Conservation (phyloP, 1,140 invertebrate species). For the Hydropsyche tenuis region DNA sequence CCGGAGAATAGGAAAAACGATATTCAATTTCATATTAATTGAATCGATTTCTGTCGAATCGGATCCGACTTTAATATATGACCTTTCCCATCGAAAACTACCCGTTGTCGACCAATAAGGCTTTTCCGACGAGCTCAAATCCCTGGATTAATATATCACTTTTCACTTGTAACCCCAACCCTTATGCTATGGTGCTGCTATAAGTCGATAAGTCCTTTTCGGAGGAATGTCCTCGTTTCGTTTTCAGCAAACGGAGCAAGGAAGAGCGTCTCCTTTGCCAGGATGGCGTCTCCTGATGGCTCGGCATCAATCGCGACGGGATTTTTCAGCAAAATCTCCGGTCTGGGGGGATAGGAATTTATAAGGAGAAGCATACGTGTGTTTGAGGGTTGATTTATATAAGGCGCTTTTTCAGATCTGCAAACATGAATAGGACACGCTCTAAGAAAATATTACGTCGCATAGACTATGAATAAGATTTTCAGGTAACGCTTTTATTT, state of each 20-base stretch:
- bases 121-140: slow-evolving; percentile 19
- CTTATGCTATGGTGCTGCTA: no score
- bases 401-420: neutral
- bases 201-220: slow-evolving; percentile 31
- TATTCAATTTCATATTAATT: no score
- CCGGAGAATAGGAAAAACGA: no score
- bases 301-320: slow-evolving; percentile 2
- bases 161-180: slow-evolving; percentile 19
- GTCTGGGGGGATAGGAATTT: neutral
- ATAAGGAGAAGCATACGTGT: slow-evolving; percentile 5
- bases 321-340: neutral
- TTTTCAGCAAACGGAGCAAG: neutral
- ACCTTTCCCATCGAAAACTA: neutral
- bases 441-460: no score
- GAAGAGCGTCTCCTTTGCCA: neutral
- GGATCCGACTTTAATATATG: no score
- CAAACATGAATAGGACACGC: no score
- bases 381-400: slow-evolving; percentile 23
- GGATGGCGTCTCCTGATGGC: neutral
- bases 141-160: slow-evolving; percentile 35
- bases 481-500: no score
- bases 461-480: no score
- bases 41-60: no score
- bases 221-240: neutral
- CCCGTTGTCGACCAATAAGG: slow-evolving; percentile 15